Conservation (phyloP, 2,113 vertebrate genomes). For the Motacilla tschutschensis region DNA sequence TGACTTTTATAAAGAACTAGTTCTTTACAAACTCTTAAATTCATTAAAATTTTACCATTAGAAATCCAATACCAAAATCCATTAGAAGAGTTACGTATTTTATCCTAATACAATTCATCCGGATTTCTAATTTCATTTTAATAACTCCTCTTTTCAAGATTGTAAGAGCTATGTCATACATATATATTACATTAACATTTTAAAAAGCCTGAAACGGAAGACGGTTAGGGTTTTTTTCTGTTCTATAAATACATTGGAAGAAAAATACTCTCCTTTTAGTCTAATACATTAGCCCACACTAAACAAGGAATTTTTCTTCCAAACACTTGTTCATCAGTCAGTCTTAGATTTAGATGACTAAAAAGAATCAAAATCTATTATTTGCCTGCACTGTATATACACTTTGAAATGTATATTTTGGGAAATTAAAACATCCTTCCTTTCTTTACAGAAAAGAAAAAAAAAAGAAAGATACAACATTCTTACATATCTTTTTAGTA, state of each 20-base stretch:
- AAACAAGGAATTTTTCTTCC: conserved; percentile 9
- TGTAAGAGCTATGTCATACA: not conserved
- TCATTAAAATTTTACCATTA: conserved; percentile 25
- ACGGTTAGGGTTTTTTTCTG: not conserved
- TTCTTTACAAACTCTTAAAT: not conserved
- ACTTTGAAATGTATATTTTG: not conserved
- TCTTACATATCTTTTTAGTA: not conserved
- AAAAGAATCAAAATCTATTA: not conserved
- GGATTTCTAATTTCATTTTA: conserved; percentile 44
- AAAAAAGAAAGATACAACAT: not conserved
- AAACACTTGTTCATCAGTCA: not conserved
- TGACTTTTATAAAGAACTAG: not conserved
- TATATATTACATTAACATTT: not conserved
- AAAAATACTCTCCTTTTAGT: conserved; percentile 25
- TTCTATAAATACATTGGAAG: conserved; percentile 2
- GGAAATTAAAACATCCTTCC: not conserved
- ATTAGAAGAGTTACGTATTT: conserved; percentile 4
- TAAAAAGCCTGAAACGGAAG: not conserved
- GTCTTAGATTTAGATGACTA: not conserved
- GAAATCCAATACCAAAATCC: not conserved
- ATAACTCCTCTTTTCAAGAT: conserved; percentile 2
- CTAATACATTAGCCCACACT: not conserved
- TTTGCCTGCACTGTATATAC: not conserved
- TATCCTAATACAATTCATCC: conserved; percentile 4
- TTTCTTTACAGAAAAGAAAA: not conserved